Conservation (phyloP, 2,888 invertebrate species). For the Drosophila monieri region DNA sequence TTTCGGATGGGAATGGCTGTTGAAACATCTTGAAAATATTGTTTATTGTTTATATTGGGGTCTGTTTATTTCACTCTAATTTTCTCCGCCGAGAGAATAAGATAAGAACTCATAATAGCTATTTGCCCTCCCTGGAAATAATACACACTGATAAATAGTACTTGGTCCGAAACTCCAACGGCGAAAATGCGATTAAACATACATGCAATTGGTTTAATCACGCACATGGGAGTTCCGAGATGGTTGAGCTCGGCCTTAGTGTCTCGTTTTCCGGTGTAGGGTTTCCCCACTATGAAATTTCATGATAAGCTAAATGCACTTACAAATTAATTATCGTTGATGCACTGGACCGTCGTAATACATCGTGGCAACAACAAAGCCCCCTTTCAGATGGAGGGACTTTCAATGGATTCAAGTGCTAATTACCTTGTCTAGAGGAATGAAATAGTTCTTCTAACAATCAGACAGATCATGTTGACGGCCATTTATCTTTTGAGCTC, state of each 20-base stretch:
- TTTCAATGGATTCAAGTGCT: too few species aligned
- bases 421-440: too few species aligned
- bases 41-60: conserved; percentile 62
- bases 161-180: neutral
- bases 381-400: too few species aligned
- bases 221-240: conserved; percentile 26
- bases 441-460: conserved; percentile 3
- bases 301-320: conserved; percentile 52
- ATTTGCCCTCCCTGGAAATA: neutral
- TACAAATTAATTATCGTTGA: conserved; percentile 60
- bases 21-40: conserved; percentile 53
- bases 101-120: conserved; percentile 22
- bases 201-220: conserved; percentile 37
- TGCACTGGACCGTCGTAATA: neutral
- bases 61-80: conserved; percentile 59
- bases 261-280: neutral
- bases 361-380: too few species aligned
- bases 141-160: too few species aligned
- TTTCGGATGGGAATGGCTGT: conserved; percentile 61
- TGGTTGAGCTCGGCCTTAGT: neutral
- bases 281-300: conserved; percentile 6
- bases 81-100: conserved; percentile 3
- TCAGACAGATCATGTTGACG: conserved; percentile 23
- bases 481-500: conserved; percentile 24
- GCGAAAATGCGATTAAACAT: conserved; percentile 20